Conservation (phyloP, 2,113 vertebrate species). For the Alosa alosa region DNA sequence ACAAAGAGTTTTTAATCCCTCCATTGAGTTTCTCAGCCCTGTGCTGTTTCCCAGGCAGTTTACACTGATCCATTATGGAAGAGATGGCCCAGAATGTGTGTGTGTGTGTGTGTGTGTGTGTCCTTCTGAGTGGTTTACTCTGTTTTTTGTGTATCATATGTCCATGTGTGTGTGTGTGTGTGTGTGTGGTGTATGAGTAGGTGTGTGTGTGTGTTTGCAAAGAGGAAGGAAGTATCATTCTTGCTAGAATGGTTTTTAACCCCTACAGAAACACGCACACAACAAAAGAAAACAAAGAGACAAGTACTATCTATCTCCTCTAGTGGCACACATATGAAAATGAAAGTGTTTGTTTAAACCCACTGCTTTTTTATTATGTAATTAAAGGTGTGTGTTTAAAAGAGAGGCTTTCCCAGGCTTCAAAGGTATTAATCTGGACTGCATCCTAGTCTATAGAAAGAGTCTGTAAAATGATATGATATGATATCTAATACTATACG, state of each 20-base stretch:
- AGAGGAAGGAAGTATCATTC: not conserved
- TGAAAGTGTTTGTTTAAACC: not conserved
- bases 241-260: not conserved
- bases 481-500: not conserved
- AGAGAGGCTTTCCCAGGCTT: not conserved
- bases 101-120: slow-evolving; percentile 4
- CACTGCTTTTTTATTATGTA: not conserved
- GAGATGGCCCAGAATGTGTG: not conserved
- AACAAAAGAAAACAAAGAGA: not conserved
- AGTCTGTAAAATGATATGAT: not conserved
- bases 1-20: slow-evolving; percentile 41
- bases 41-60: not conserved
- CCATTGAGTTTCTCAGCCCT: slow-evolving; percentile 29
- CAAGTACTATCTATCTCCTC: not conserved
- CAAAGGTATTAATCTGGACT: not conserved
- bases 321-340: not conserved
- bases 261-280: not conserved
- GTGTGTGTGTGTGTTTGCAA: not conserved
- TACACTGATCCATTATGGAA: slow-evolving; percentile 14
- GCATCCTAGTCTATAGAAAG: not conserved
- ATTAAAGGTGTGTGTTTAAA: not conserved
- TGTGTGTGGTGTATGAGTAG: not conserved
- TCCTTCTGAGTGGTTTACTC: not conserved
- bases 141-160: not conserved
- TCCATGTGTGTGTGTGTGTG: not conserved